Base-by-base conservation (phyloP, 2,797 vertebrate genomes). In the Botia almorhae region DNA sequence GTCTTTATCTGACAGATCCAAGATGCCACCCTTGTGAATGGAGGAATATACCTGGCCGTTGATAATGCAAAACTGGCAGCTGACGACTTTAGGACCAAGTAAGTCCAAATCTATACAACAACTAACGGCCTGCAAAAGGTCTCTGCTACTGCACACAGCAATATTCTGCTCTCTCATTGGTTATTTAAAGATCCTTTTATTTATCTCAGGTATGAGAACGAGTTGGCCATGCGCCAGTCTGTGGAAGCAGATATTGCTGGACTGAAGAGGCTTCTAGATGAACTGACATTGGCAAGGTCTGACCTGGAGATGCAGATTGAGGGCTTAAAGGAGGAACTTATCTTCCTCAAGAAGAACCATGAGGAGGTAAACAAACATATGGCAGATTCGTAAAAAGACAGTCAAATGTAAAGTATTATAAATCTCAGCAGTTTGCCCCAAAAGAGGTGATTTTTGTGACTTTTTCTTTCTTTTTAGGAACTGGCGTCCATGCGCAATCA, bases 261-360 rank as follows among this genome's bases (percentile, higher is more conserved):
- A 33, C 89, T 98, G 16, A 96, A 94, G 89, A 93, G 93, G 76
- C 92, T 97, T 86, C 88, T 97, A 91, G 96, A 97, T 17, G 94
- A 96, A 90, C 91, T 98, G 88, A 97, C 96, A 12, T 89, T 97
- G 78, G 73, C 90, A 89, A 92, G 95, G 69, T 96, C 96, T 0
- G 96, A 97, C 90, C 90, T 97, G 91, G 96, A 97, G 92, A 94
- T 96, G 90, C 95, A 96, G 91, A 95, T 96, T 0, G 96, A 97
- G 89, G 91, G 92, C 11, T 92, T 96, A 86, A 95, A 86, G 80
- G 96, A 98, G 86, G 94, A 94, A 88, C 88, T 97, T 86, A 94
- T 95, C 87, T 96, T 89, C 90, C 93, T 98, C 50, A 94, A 88
- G 86, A 97, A 96, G 91, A 97, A 97, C 85, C 96, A 97, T 0